Base-by-base conservation (phyloP, 1,140 invertebrate genomes). In the Scaptomyza graminum region DNA sequence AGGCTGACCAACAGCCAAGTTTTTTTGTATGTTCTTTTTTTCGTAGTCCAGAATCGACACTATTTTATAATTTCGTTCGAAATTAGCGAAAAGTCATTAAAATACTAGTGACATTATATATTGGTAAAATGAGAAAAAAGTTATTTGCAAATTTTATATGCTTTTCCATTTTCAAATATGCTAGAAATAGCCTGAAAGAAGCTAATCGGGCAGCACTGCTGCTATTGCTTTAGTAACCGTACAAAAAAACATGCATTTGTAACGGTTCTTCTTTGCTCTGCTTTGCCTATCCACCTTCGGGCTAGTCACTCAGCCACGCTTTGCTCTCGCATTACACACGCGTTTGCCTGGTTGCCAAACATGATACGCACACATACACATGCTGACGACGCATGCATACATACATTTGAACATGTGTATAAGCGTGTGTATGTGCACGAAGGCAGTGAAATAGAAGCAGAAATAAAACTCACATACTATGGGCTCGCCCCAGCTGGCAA, bases 381-480 rank as follows among this genome's bases (percentile, higher is more conserved):
- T 9, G 46, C 16, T 15, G 34, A 34, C n/a, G n/a, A 3, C 25
- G 44, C 39, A 59, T 54, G 46, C 34, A 66, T 50, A 52, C 16
- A 49, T 51, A 13, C 15, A 49, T 16, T 28, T 28, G 15, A 3
- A 39, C 11, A 39, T 56, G 41, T 49, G 39, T 54, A 31, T 22
- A 15, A 12, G 39, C 39, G 22, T 56, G 22, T 41, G 18, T 41
- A 22, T 46, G 39, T 46, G 39, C 39, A 50, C 39, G 31, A 56
- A 61, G 49, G 65, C 66, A 74, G 31, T 47, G 59, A 69, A 74
- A 74, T 64, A 74, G 64, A 68, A 56, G 72, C 66, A 59, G 57
- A 49, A 55, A 73, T 78, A 76, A 87, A 76, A 83, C 82, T 71
- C 76, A 83, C 79, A 70, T 76, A 77, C 82, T 69, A 65, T 71